Evolutionary conservation across 1,140 invertebrate species (phyloP).

Genomic region (Stenopsyche tienmushanensis): DNA sequence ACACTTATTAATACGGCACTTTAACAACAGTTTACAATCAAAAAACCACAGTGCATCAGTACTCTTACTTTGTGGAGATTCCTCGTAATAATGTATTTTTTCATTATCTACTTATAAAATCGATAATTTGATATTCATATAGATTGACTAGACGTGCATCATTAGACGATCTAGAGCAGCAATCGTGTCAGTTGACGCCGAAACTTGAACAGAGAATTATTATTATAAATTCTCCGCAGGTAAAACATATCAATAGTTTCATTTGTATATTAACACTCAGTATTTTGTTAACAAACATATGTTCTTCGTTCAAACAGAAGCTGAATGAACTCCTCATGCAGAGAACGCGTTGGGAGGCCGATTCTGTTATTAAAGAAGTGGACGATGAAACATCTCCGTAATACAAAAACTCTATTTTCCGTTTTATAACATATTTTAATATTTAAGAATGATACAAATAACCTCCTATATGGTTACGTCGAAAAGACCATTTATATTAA

Average conservation of each 20-base stretch:
- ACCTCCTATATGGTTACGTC: neutral
- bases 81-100: no score
- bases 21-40: no score
- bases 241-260: constrained; percentile 45
- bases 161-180: constrained; percentile 74
- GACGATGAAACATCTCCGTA: constrained; percentile 60
- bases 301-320: constrained; percentile 49
- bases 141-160: constrained; percentile 68
- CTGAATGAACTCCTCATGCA: constrained; percentile 56
- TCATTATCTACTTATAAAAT: no score
- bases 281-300: neutral
- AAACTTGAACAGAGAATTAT: constrained; percentile 75
- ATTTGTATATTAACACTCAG: no score
- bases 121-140: no score
- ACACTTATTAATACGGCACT: no score
- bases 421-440: constrained; percentile 2
- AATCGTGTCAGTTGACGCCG: constrained; percentile 73
- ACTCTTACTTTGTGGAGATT: no score
- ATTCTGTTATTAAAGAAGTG: constrained; percentile 62
- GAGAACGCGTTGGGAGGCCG: constrained; percentile 58
- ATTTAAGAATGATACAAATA: neutral
- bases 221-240: constrained; percentile 68
- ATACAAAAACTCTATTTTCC: constrained; percentile 20
- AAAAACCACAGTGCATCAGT: no score
- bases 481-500: no score